A percentile compares a stretch with the other conserved stretches of the same genome.
Evolutionary conservation across 2,888 invertebrate genomes (phyloP).

Genomic region (Incurvaria masculella): DNA sequence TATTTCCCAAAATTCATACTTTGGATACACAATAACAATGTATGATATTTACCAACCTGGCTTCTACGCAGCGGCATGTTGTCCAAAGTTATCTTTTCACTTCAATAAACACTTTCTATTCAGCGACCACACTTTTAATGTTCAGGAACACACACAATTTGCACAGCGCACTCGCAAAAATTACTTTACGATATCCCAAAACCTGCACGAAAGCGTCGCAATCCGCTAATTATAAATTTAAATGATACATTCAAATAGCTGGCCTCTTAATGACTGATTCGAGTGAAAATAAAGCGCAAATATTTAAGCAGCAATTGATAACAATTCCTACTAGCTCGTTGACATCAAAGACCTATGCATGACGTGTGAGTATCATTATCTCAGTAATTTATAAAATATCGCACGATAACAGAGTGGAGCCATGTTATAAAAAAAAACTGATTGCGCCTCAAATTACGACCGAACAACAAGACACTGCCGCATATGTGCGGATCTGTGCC

Average conservation of each 20-base stretch:
- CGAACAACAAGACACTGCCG: neutral
- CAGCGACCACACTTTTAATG: neutral
- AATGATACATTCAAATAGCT: conserved; percentile 25
- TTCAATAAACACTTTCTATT: neutral
- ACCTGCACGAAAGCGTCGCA: neutral
- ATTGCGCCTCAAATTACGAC: conserved; percentile 23
- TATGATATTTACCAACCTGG: conserved; percentile 30
- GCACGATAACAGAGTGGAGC: conserved; percentile 28
- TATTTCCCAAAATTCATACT: neutral
- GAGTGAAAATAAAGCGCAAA: conserved; percentile 44
- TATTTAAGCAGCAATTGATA: conserved; percentile 50
- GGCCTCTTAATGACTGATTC: conserved; percentile 47
- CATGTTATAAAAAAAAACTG: conserved; percentile 40
- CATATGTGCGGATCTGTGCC: neutral
- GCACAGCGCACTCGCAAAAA: neutral
- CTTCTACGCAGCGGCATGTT: conserved; percentile 47
- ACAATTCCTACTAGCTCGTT: conserved; percentile 31
- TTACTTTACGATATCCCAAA: neutral
- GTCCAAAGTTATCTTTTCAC: neutral
- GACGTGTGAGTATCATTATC: conserved; percentile 37
- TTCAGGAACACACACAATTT: neutral
- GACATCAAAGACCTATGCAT: conserved; percentile 40
- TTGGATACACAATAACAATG: conserved; percentile 2
- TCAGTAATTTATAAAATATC: conserved; percentile 35
- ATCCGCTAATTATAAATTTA: neutral